Evolutionary conservation across 2,113 vertebrate genomes (phyloP).

Genomic region (Tetrax tetrax): DNA sequence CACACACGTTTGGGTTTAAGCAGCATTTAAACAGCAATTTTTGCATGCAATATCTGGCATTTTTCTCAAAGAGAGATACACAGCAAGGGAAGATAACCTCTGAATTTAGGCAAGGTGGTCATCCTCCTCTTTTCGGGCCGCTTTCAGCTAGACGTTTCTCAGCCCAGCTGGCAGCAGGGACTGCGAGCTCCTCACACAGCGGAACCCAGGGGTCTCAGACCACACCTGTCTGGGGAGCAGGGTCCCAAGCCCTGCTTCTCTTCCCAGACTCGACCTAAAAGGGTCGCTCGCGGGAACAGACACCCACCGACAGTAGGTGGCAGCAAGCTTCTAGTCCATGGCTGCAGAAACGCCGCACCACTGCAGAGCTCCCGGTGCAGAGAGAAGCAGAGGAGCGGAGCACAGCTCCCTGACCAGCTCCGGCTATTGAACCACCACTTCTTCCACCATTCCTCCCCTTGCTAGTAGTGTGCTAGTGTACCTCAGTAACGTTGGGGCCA

Average conservation of each 20-base stretch:
- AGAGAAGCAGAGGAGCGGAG: not conserved
- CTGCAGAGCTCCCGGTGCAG: not conserved
- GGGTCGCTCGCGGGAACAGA: rapidly evolving
- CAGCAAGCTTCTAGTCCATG: not conserved
- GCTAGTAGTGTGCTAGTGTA: not conserved
- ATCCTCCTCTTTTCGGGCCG: rapidly evolving
- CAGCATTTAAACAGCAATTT: not conserved
- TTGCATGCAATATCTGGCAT: not conserved
- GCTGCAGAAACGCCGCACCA: not conserved
- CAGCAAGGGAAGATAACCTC: not conserved
- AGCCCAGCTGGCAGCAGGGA: no score
- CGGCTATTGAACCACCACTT: not conserved
- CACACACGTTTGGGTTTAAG: not conserved
- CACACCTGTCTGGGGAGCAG: rapidly evolving
- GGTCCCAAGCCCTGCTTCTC: no score
- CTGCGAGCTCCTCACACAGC: rapidly evolving
- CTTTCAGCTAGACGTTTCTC: not conserved
- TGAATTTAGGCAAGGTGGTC: not conserved
- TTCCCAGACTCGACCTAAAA: rapidly evolving
- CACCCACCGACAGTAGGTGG: not conserved
- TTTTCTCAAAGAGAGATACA: not conserved
- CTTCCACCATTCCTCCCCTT: not conserved
- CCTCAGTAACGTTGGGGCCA: not conserved
- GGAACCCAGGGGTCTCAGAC: rapidly evolving
- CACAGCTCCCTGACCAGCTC: no score